Conservation (phyloP, 2,797 vertebrate genomes). For the Lepilemur septentrionalis region DNA sequence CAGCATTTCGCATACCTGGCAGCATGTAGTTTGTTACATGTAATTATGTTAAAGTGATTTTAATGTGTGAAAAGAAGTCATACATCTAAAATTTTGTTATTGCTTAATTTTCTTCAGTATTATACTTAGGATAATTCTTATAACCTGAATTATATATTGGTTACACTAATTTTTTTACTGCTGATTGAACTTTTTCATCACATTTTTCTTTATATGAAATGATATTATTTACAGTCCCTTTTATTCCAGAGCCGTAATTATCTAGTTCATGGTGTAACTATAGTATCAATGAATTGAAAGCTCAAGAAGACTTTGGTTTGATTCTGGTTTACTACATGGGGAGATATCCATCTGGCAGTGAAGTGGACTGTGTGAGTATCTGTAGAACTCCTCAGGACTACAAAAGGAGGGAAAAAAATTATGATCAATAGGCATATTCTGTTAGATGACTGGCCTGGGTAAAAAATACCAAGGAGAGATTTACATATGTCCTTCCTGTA, state of each 20-base stretch:
- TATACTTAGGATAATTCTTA: background rate
- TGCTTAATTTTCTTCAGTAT: background rate
- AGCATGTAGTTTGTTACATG: background rate
- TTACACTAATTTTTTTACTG: background rate
- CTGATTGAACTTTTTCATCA: background rate
- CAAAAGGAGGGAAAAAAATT: background rate
- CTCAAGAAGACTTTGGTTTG: background rate
- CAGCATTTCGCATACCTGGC: background rate
- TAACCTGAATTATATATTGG: background rate
- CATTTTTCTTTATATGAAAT: background rate
- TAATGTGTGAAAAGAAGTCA: background rate
- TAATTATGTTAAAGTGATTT: background rate
- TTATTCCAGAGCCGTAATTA: background rate
- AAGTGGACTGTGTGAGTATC: background rate
- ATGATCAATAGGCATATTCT: background rate
- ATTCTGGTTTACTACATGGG: background rate
- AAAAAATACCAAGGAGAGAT: background rate
- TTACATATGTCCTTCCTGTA: background rate
- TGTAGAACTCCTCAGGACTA: background rate
- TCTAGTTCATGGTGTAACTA: background rate
- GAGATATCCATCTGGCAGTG: background rate
- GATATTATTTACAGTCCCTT: background rate
- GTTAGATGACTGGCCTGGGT: background rate
- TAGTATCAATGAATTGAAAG: background rate
- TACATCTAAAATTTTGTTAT: background rate